Percentiles rank a stretch among this genome's conserved stretches.
phyloP scores from a whole-genome alignment of 1,140 invertebrate genomes.

The Drosophila tropicalis region DNA sequence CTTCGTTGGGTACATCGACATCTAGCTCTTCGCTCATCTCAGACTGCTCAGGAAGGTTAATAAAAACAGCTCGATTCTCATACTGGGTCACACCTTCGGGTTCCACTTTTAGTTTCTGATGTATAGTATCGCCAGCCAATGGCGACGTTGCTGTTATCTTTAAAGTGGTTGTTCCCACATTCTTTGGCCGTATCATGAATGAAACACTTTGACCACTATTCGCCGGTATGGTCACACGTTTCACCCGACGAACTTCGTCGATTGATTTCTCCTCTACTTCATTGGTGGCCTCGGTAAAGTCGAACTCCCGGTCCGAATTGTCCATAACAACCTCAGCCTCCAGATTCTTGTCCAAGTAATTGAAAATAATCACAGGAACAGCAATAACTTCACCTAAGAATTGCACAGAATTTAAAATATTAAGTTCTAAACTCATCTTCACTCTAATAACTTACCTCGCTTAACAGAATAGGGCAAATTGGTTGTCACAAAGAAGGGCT shows the following conservation, averaged over 20 bases:
- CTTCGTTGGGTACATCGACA: slow-evolving; percentile 88
- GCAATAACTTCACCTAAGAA: slow-evolving; percentile 73
- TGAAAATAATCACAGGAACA: slow-evolving; percentile 78
- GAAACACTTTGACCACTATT: slow-evolving; percentile 89
- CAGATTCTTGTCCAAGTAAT: slow-evolving; percentile 87
- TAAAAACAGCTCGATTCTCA: slow-evolving; percentile 89
- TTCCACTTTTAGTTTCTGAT: slow-evolving; percentile 89
- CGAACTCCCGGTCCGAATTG: slow-evolving; percentile 91
- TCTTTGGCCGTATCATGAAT: slow-evolving; percentile 91
- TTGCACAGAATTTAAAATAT: background rate
- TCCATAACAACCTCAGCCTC: slow-evolving; percentile 92
- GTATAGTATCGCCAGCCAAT: slow-evolving; percentile 89
- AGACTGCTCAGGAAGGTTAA: slow-evolving; percentile 87
- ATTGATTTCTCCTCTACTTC: slow-evolving; percentile 84
- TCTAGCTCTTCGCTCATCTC: slow-evolving; percentile 85
- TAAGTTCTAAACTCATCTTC: background rate
- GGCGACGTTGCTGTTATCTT: slow-evolving; percentile 89
- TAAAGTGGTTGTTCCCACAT: slow-evolving; percentile 89
- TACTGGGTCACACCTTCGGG: slow-evolving; percentile 92
- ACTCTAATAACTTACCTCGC: slow-evolving; percentile 84
- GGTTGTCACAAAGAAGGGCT: slow-evolving; percentile 93
- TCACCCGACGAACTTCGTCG: slow-evolving; percentile 87
- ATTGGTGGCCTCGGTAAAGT: slow-evolving; percentile 88
- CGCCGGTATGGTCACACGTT: slow-evolving; percentile 87
- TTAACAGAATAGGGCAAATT: slow-evolving; percentile 93